These are phyloP conservation scores for Calephelis nemesis DNA, from an alignment of 1,140 invertebrate genomes.

Conservation along the genomic window DNA sequence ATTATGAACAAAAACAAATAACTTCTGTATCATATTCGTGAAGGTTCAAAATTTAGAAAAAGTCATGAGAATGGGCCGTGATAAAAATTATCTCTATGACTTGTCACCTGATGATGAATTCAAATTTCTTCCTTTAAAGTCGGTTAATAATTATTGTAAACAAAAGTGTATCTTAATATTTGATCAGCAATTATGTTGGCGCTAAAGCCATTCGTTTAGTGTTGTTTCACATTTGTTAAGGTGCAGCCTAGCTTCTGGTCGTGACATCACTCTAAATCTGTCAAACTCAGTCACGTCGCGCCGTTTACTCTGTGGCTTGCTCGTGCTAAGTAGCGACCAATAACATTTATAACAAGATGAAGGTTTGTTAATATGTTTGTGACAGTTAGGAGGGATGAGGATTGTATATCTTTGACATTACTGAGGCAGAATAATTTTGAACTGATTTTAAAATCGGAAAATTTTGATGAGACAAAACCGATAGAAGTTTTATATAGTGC, in stretches of 20 bases:
- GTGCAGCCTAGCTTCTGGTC: conserved; percentile 9
- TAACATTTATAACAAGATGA: not conserved
- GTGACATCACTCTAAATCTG: conserved; percentile 17
- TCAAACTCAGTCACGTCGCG: conserved; percentile 18
- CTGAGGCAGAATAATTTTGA: too few relatives aligned
- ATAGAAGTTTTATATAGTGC: too few relatives aligned
- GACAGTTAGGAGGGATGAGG: not conserved
- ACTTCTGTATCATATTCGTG: too few relatives aligned
- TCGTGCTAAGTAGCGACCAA: conserved; percentile 2
- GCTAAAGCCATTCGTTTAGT: conserved; percentile 3
- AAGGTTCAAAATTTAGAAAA: too few relatives aligned
- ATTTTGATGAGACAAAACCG: too few relatives aligned
- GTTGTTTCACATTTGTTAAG: conserved; percentile 8
- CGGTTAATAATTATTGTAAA: not conserved
- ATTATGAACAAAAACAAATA: too few relatives aligned
- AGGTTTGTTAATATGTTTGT: conserved; percentile 13
- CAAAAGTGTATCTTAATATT: conserved; percentile 1
- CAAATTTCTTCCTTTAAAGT: not conserved
- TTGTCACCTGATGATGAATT: too few relatives aligned
- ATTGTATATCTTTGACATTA: not conserved
- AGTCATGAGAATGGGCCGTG: too few relatives aligned
- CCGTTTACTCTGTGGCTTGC: not conserved
- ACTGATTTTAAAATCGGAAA: too few relatives aligned
- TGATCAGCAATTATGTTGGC: conserved; percentile 8
- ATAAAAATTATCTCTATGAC: too few relatives aligned